Evolutionary conservation across 2,797 vertebrate species (phyloP), one percentile per base, ranked within the genome.

Genomic region (Tapirus indicus): DNA sequence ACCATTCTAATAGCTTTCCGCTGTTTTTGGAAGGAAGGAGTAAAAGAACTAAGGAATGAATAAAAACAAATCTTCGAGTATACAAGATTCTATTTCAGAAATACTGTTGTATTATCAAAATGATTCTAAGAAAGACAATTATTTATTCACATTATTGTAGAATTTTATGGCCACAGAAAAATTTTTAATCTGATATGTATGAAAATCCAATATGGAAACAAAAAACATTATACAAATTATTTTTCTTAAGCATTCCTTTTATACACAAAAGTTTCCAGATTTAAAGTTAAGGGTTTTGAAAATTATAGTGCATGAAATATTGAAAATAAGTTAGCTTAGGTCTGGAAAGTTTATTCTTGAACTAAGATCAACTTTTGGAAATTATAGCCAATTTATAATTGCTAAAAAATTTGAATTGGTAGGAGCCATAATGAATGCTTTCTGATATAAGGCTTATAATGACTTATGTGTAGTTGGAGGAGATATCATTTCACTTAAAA

Each of bases 401-500:
- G 12, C 47, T 86, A 60, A 62, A 90, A 82, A 69, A n/a, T 0
- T 92, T 88, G n/a, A 91, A 85, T 88, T 96, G 35, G 38, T 85
- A 79, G 38, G 38, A 96, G n/a, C 49, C 10, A 74, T 84, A 87
- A 88, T 56, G 83, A 94, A 86, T 97, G 49, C 16, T 72, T 96
- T 29, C 18, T 92, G 54, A 78, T 85, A 38, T 23, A 64, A 96
- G 12, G 17, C 10, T 91, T 93, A 52, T 29, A 71, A 69, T 62
- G 58, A 95, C 6, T 72, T 82, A 69, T 10, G 7, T 75, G 27
- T 23, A 72, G 6, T 56, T 94, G 68, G 29, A 38, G 25, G 20
- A 83, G 47, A 92, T 89, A 88, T 1, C 1, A 20, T 94, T 97
- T 93, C 44, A 91, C 97, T 97, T 80, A 89, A 94, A 84, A 47